Evolutionary conservation across 2,888 invertebrate species (phyloP).

Genomic region (Ichneumoninae sp.): DNA sequence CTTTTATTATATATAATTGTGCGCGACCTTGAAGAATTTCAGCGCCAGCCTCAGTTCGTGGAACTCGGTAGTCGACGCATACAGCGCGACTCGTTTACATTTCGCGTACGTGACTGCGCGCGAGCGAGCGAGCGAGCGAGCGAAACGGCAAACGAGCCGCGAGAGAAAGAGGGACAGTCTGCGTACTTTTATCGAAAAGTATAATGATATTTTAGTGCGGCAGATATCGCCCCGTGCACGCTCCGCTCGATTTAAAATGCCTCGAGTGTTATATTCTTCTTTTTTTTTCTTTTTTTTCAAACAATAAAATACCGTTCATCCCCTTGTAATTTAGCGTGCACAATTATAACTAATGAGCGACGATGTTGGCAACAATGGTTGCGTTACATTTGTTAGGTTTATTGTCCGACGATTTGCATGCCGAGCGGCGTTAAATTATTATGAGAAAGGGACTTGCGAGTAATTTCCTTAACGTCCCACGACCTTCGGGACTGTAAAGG

Average conservation of each 20-base stretch:
- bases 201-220: constrained; percentile 15
- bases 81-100: constrained; percentile 38
- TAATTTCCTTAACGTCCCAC: background rate
- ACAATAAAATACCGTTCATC: background rate
- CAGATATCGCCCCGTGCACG: background rate
- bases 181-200: constrained; percentile 23
- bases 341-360: constrained; percentile 3
- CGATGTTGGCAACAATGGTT: background rate
- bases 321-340: background rate
- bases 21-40: constrained; percentile 59
- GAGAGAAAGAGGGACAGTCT: constrained; percentile 33
- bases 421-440: background rate
- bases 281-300: background rate
- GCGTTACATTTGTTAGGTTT: background rate
- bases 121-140: constrained; percentile 28
- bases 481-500: background rate
- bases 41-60: constrained; percentile 62
- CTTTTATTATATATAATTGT: constrained; percentile 8
- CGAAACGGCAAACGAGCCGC: constrained; percentile 56
- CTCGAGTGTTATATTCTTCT: background rate
- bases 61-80: constrained; percentile 40
- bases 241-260: background rate
- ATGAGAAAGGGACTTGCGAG: background rate
- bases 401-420: constrained; percentile 8
- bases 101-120: constrained; percentile 38